These are phyloP conservation scores for Lasaia peninsularis DNA, from an alignment of 1,140 invertebrate genomes.

Conservation along the genomic window DNA sequence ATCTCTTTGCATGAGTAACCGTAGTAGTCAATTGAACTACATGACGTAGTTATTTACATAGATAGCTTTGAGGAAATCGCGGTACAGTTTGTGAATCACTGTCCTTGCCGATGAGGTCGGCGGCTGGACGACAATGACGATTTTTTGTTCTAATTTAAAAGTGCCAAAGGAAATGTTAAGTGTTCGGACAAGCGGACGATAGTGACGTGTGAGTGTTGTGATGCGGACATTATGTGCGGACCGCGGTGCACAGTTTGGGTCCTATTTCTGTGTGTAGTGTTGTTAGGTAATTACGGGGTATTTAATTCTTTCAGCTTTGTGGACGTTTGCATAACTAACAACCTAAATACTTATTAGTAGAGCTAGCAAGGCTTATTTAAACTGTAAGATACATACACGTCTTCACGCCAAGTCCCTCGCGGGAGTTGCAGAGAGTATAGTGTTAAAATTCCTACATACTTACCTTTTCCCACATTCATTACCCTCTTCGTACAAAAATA, in stretches of 20 bases:
- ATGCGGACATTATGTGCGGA: neutral
- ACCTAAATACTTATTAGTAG: no score
- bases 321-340: no score
- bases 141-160: neutral
- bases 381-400: no score
- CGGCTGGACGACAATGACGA: neutral
- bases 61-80: slow-evolving; percentile 11
- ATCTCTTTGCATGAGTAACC: slow-evolving; percentile 3
- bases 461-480: no score
- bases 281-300: neutral
- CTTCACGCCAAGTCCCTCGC: no score
- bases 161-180: neutral
- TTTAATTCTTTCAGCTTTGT: no score
- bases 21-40: neutral
- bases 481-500: no score
- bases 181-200: neutral
- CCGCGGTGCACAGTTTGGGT: neutral
- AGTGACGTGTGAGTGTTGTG: neutral
- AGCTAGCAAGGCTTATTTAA: no score
- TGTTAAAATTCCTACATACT: no score
- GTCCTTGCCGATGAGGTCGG: slow-evolving; percentile 20
- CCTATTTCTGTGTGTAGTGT: neutral
- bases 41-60: slow-evolving; percentile 7
- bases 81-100: slow-evolving; percentile 47
- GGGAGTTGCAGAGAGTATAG: no score